Evolutionary conservation across 1,140 invertebrate genomes (phyloP), one percentile per base, ranked within the genome.

Genomic region (Drosophila orena): DNA sequence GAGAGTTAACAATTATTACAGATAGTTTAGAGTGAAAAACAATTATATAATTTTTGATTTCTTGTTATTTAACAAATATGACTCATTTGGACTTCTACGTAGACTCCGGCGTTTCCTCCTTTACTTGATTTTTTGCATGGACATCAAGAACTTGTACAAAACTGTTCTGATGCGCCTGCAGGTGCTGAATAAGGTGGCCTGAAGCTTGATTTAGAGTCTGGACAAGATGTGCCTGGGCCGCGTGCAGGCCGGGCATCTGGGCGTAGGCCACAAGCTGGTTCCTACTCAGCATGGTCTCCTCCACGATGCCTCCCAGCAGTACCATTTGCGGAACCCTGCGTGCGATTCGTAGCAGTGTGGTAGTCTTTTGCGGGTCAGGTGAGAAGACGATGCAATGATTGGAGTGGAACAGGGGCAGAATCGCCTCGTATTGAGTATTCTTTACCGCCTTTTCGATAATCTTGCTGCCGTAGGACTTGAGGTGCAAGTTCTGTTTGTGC

Each of bases 241-340:
- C 88, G 72, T 94, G 93, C 54, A 96, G 76, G 81, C 94, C 94
- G 1, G 94, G 94, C 78, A 96, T 93, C 79, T 93, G 92, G 50
- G 95, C 95, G 69, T 94, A 96, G 66, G 93, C 93, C 34, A 95
- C 69, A 17, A 96, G 93, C 72, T 96, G 95, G 84, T 95, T 95
- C 49, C 93, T 93, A 37, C 93, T 95, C 30, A 96, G 69, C n/a
- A 96, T 91, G 52, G 92, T 94, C 44, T 94, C 94, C 71, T 96
- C 94, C 52, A 95, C 93, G 65, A 96, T 94, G 30, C 95, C 96
- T 80, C 95, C 95, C 80, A 96, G 86, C 12, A 96, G 90, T 74
- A 95, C 88, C 69, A 96, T 81, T 81, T 96, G 94, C 4, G 95
- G 95, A 43, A 93, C 92, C 75, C 94, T 95, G 42, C 94, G 95